These are phyloP conservation scores for Geotrypetes seraphini DNA, from an alignment of 2,797 vertebrate genomes.

Conservation along the genomic window DNA sequence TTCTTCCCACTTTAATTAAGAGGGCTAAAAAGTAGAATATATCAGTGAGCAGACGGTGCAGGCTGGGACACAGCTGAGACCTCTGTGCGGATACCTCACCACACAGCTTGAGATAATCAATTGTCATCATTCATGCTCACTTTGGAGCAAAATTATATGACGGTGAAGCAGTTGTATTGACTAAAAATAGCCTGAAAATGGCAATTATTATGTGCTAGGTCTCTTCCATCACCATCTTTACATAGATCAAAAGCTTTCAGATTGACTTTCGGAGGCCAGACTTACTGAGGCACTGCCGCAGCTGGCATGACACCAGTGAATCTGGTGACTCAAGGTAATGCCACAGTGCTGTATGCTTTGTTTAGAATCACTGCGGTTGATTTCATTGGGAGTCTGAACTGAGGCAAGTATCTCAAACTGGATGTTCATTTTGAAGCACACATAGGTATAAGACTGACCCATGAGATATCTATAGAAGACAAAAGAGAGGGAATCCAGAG, in stretches of 20 bases:
- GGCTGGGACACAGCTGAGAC: conserved; percentile 27
- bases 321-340: too few relatives aligned
- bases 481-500: too few relatives aligned
- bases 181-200: conserved; percentile 2
- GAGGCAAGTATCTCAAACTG: too few relatives aligned
- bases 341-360: too few relatives aligned
- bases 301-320: too few relatives aligned
- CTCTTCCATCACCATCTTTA: background rate
- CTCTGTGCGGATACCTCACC: background rate
- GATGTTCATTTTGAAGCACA: too few relatives aligned
- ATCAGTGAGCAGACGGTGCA: conserved; percentile 11
- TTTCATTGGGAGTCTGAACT: too few relatives aligned
- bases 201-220: background rate
- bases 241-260: fast-evolving
- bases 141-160: conserved; percentile 4
- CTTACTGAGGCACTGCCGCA: too few relatives aligned
- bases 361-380: too few relatives aligned
- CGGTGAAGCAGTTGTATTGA: background rate
- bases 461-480: too few relatives aligned
- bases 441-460: too few relatives aligned
- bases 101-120: conserved; percentile 16
- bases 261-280: too few relatives aligned
- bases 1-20: conserved; percentile 20
- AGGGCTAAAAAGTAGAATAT: conserved; percentile 12
- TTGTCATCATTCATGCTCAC: conserved; percentile 20